Conservation (phyloP, 2,888 invertebrate genomes). For the Eurytoma californica region DNA sequence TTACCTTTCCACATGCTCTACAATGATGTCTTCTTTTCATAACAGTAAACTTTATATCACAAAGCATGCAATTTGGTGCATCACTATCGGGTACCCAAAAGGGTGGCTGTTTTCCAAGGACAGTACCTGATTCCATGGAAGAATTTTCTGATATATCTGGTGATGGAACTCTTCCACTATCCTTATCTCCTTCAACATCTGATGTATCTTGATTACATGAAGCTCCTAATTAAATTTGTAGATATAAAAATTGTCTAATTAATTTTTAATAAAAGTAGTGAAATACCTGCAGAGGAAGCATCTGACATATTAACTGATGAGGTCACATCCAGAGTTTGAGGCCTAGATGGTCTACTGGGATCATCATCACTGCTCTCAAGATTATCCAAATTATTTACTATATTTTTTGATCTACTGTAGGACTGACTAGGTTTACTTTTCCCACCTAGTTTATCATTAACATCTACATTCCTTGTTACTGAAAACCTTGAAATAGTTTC, state of each 20-base stretch:
- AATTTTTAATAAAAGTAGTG: background rate
- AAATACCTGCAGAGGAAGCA: conserved; percentile 61
- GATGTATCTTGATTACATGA: conserved; percentile 62
- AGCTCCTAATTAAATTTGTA: conserved; percentile 55
- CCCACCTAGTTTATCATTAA: conserved; percentile 54
- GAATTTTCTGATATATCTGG: conserved; percentile 70
- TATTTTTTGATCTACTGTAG: conserved; percentile 39
- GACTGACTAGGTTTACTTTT: conserved; percentile 47
- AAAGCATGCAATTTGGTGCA: conserved; percentile 88
- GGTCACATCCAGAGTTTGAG: conserved; percentile 70
- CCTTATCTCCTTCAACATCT: conserved; percentile 62
- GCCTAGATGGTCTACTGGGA: conserved; percentile 66
- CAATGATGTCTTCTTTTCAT: conserved; percentile 91
- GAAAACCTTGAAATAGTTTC: conserved; percentile 56
- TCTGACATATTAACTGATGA: conserved; percentile 64
- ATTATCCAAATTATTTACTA: conserved; percentile 57
- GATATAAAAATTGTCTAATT: conserved; percentile 1
- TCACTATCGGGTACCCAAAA: conserved; percentile 92
- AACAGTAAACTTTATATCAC: conserved; percentile 87
- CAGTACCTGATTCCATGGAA: conserved; percentile 70
- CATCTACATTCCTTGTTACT: conserved; percentile 56
- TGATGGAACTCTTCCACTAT: conserved; percentile 65
- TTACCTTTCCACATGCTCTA: conserved; percentile 88
- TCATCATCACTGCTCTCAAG: conserved; percentile 62
- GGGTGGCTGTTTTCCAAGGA: conserved; percentile 85